Percentiles rank a stretch among this genome's conserved stretches.
These are phyloP conservation scores for Stomatorhinus walkeri DNA, from an alignment of 2,797 vertebrate genomes.

Conservation along the genomic window DNA sequence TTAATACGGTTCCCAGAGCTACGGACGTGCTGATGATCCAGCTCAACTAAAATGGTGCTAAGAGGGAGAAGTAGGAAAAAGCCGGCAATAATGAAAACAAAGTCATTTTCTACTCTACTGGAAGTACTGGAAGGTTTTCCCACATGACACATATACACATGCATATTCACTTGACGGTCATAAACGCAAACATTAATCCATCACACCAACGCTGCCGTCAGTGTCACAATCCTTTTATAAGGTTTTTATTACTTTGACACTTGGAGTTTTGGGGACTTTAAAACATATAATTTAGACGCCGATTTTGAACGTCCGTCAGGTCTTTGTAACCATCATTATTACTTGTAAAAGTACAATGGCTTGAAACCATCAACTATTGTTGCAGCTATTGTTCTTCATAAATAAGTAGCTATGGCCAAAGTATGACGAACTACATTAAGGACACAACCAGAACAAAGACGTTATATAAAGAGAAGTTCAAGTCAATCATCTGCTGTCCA, in stretches of 20 bases:
- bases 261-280: neutral
- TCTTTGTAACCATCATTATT: neutral
- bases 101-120: neutral
- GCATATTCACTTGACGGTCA: neutral
- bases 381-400: neutral
- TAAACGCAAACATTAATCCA: conserved; percentile 7
- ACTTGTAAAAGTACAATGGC: neutral
- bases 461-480: neutral
- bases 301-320: neutral
- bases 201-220: neutral
- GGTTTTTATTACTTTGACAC: neutral
- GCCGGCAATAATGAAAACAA: neutral
- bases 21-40: neutral
- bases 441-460: neutral
- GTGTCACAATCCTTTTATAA: neutral
- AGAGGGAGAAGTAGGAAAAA: neutral
- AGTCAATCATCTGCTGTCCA: neutral
- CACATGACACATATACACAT: neutral
- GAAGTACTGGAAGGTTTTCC: neutral
- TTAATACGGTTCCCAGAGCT: neutral
- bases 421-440: neutral
- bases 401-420: neutral
- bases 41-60: neutral
- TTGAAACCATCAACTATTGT: neutral
- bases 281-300: neutral